Base-by-base conservation (phyloP, 2,113 vertebrate genomes). In the Rhizomys pruinosus region DNA sequence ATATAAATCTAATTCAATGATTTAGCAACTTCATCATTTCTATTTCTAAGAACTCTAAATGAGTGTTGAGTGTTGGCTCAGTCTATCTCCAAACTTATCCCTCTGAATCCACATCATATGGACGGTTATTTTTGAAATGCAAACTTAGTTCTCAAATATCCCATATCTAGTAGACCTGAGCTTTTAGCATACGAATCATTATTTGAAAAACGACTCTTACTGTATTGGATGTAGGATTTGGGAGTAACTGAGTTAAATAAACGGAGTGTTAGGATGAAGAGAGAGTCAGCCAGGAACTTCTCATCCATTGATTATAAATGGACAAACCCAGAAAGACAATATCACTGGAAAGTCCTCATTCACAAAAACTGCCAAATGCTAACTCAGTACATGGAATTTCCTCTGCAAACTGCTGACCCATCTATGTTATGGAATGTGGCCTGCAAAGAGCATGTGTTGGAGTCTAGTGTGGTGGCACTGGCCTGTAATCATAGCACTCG, bases 1-100 rank as follows among this genome's bases (percentile, higher is more conserved):
- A 76, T 78, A 47, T n/a, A 59, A 88, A 87, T 89, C 11, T 12
- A 78, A 68, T 91, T 72, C 13, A 84, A 81, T 57, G 27, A 1
- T 3, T 93, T 74, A 96, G n/a, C 52, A 42, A 25, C n/a, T 61
- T 91, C n/a, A 29, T 3, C 61, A 66, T 89, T 66, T 85, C 64
- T 20, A 61, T 87, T 81, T 94, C 57, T 64, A 93, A 92, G 63
- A 92, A 84, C 71, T 81, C 47, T 42, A 42, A 87, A 64, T 12
- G 66, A 77, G 73, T 86, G 22, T 12, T 44, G 52, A 71, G 72
- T 80, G 63, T 82, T 25, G 17, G 8, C 12, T 92, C 73, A 37
- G 27, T 77, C 32, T 34, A 25, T 68, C 63, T 10, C 78, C 86
- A 93, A 57, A 86, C 39, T 29, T 63, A 47, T 27, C 32, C 55